A percentile compares a stretch with the other conserved stretches of the same genome.
These are phyloP conservation scores for Aeoliscus strigatus DNA, from an alignment of 2,797 vertebrate genomes.

Conservation along the genomic window DNA sequence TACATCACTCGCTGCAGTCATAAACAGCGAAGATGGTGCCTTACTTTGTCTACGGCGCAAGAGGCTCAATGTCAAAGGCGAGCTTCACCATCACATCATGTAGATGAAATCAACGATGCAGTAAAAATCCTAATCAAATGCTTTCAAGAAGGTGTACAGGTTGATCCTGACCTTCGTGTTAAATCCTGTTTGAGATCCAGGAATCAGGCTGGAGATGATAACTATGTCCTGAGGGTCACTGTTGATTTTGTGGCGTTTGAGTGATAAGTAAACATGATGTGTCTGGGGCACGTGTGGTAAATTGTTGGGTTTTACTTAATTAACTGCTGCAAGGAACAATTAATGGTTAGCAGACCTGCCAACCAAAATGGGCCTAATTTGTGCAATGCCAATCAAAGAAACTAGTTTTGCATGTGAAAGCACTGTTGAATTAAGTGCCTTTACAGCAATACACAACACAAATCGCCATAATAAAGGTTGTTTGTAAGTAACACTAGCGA, in stretches of 20 bases:
- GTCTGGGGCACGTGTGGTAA: slow-evolving; percentile 49
- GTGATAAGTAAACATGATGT: slow-evolving; percentile 60
- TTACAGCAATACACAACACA: slow-evolving; percentile 11
- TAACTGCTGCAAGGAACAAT: slow-evolving; percentile 55
- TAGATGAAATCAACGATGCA: slow-evolving; percentile 2
- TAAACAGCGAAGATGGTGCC: slow-evolving; percentile 82
- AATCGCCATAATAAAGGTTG: slow-evolving; percentile 21
- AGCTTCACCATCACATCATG: background rate
- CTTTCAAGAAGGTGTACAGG: background rate
- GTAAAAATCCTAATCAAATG: background rate
- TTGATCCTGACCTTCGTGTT: slow-evolving; percentile 77
- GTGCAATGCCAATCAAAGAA: slow-evolving; percentile 43
- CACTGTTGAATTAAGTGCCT: slow-evolving; percentile 1
- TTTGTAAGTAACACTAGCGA: slow-evolving; percentile 56
- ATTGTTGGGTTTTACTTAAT: slow-evolving; percentile 62
- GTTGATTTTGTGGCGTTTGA: slow-evolving; percentile 43
- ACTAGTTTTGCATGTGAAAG: slow-evolving; percentile 30
- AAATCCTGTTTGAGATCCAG: slow-evolving; percentile 68
- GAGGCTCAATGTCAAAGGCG: slow-evolving; percentile 20
- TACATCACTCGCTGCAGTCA: slow-evolving; percentile 74
- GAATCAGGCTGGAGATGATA: slow-evolving; percentile 29
- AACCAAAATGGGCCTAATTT: slow-evolving; percentile 51
- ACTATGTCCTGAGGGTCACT: slow-evolving; percentile 54
- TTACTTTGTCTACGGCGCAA: slow-evolving; percentile 75
- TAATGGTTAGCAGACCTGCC: slow-evolving; percentile 54